phyloP scores from a whole-genome alignment of 2,888 invertebrate species.

The Latheticus oryzae region DNA sequence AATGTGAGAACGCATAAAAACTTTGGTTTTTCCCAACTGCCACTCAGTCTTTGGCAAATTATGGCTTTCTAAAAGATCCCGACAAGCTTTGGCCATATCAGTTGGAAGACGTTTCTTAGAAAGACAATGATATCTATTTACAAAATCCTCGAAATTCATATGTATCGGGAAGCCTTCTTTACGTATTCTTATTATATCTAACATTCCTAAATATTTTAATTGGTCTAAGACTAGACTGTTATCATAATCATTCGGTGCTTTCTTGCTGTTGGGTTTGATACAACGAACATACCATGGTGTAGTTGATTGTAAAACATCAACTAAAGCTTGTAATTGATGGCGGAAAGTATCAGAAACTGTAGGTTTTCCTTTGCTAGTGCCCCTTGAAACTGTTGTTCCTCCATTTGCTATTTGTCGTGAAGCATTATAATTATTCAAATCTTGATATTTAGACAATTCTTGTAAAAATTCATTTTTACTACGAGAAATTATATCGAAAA shows the following conservation, averaged over 20 bases:
- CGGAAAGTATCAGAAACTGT: slow-evolving; percentile 92
- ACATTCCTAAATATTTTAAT: slow-evolving; percentile 90
- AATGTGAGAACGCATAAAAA: slow-evolving; percentile 84
- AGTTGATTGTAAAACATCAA: slow-evolving; percentile 89
- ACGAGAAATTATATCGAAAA: slow-evolving; percentile 88
- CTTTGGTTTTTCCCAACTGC: slow-evolving; percentile 89
- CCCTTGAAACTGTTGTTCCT: slow-evolving; percentile 76
- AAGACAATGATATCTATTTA: slow-evolving; percentile 81
- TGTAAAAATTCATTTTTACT: slow-evolving; percentile 87
- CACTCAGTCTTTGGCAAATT: slow-evolving; percentile 81
- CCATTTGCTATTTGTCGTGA: slow-evolving; percentile 56
- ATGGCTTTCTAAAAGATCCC: slow-evolving; percentile 71
- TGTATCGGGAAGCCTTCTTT: slow-evolving; percentile 93
- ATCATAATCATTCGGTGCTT: slow-evolving; percentile 83
- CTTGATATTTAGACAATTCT: slow-evolving; percentile 78
- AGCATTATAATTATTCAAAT: slow-evolving; percentile 51
- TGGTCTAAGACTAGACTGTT: slow-evolving; percentile 87
- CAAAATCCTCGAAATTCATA: slow-evolving; percentile 80
- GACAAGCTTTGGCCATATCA: slow-evolving; percentile 65
- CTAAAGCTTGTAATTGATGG: slow-evolving; percentile 86
- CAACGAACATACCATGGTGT: slow-evolving; percentile 95
- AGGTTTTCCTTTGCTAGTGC: slow-evolving; percentile 89
- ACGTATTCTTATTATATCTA: slow-evolving; percentile 91
- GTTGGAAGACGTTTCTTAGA: slow-evolving; percentile 66
- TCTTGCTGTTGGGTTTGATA: slow-evolving; percentile 91